Conservation (phyloP, 2,797 vertebrate genomes). For the Epinephelus coioides region DNA sequence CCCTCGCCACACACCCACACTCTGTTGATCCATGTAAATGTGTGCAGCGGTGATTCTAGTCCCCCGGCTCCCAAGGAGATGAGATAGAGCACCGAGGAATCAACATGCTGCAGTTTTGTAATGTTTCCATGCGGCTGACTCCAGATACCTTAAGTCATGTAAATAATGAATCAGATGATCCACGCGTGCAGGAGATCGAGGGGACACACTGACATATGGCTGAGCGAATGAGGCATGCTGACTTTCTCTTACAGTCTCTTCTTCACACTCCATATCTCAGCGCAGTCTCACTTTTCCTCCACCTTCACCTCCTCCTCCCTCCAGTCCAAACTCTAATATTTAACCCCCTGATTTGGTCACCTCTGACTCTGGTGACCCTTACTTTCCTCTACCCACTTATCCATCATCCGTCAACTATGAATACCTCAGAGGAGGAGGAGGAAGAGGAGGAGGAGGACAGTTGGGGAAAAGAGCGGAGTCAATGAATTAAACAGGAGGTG, state of each 20-base stretch:
- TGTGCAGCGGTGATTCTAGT: constrained; percentile 55
- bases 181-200: constrained; percentile 56
- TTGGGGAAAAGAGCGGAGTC: constrained; percentile 49
- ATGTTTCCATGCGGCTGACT: constrained; percentile 76
- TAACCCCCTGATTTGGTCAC: constrained; percentile 73
- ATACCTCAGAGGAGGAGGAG: constrained; percentile 57
- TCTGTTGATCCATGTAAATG: constrained; percentile 79
- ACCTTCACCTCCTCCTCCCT: constrained; percentile 15
- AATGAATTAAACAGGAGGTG: constrained; percentile 83
- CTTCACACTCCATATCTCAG: constrained; percentile 12
- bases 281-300: not conserved
- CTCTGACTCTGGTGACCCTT: constrained; percentile 70
- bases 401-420: constrained; percentile 73
- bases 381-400: constrained; percentile 71
- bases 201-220: constrained; percentile 58
- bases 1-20: constrained; percentile 13
- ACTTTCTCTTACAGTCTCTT: constrained; percentile 39
- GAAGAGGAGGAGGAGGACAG: constrained; percentile 49
- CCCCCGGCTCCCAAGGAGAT: constrained; percentile 52
- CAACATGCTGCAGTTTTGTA: constrained; percentile 85
- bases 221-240: constrained; percentile 38
- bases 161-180: constrained; percentile 86
- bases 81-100: constrained; percentile 71
- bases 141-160: constrained; percentile 81
- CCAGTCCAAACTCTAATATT: constrained; percentile 62